phyloP scores from a whole-genome alignment of 2,888 invertebrate genomes.

The Cephus pygmeus region DNA sequence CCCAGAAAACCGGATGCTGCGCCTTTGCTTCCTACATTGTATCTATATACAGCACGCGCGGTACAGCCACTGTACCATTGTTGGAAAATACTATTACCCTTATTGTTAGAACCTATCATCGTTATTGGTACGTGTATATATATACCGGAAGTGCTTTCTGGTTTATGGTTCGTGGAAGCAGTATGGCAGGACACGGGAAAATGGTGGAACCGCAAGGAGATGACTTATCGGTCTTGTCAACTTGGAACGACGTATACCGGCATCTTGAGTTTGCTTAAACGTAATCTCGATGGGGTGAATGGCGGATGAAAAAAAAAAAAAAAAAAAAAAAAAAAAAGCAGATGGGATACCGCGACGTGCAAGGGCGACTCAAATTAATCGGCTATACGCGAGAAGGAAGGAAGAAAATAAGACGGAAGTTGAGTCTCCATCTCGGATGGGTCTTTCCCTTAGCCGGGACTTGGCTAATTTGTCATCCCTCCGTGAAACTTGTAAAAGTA shows the following conservation, averaged over 20 bases:
- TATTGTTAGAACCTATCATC: neutral
- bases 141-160: neutral
- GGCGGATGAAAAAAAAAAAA: neutral
- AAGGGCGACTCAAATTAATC: constrained; percentile 6
- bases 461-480: constrained; percentile 11
- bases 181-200: neutral
- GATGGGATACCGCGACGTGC: neutral
- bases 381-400: neutral
- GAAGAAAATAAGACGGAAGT: neutral
- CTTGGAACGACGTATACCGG: neutral
- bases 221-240: neutral
- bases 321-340: neutral
- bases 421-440: neutral
- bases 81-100: neutral
- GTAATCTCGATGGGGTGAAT: neutral
- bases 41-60: neutral
- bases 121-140: neutral
- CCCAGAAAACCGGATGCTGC: neutral
- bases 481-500: constrained; percentile 45
- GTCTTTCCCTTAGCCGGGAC: constrained; percentile 1
- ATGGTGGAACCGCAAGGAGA: neutral
- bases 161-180: neutral
- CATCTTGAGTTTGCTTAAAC: neutral
- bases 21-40: neutral
- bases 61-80: neutral